Evolutionary conservation across 2,113 vertebrate species (phyloP).

Genomic region (Nannobrachium achirus): DNA sequence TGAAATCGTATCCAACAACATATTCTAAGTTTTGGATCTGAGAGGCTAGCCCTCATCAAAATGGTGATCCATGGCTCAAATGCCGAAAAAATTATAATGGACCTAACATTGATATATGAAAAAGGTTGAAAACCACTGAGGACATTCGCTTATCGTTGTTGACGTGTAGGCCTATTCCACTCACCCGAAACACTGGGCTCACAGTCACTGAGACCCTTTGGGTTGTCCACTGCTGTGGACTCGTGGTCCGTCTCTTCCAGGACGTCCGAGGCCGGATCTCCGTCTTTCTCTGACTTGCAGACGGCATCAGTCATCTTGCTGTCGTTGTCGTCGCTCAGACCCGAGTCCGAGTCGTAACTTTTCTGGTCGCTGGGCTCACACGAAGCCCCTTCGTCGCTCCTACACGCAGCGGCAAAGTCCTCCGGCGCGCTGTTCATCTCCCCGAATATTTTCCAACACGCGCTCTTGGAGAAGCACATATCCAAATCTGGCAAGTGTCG

Average conservation of each 20-base stretch:
- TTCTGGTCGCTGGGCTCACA: conserved; percentile 72
- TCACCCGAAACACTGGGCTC: conserved; percentile 88
- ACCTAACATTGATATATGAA: no score
- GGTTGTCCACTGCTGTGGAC: conserved; percentile 72
- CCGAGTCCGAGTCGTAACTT: conserved; percentile 85
- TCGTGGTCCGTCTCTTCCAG: conserved; percentile 81
- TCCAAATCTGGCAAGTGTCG: conserved; percentile 79
- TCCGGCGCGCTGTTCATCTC: conserved; percentile 69
- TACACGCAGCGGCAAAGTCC: conserved; percentile 33
- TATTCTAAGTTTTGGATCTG: no score
- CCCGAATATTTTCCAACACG: conserved; percentile 90
- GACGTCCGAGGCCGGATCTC: conserved; percentile 65
- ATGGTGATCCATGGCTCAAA: no score
- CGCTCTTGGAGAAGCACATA: conserved; percentile 80
- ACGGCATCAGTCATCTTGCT: conserved; percentile 68
- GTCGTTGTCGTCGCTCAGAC: conserved; percentile 85
- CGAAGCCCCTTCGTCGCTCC: conserved; percentile 62
- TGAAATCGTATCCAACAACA: no score
- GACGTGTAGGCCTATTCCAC: no score
- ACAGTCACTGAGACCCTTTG: conserved; percentile 84
- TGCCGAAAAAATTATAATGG: no score
- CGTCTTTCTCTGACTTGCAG: conserved; percentile 73
- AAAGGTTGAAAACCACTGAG: no score
- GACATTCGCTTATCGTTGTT: no score
- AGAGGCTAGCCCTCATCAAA: no score